Percentiles rank a stretch among this genome's conserved stretches.
phyloP scores from a whole-genome alignment of 2,888 invertebrate genomes.

The Desoria tigrina region DNA sequence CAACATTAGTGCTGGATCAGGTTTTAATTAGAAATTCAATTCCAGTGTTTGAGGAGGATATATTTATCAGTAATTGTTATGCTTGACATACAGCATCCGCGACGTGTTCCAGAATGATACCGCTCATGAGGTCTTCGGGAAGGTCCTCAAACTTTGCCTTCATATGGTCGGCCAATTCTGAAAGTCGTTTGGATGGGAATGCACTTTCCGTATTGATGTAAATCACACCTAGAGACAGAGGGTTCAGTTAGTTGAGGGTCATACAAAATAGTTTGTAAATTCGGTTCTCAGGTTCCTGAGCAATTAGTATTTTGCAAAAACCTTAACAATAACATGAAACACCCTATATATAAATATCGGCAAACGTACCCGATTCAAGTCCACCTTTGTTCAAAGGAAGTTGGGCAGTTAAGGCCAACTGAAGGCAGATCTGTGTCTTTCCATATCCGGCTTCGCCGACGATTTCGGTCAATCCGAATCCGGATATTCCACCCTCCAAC shows the following conservation, averaged over 20 bases:
- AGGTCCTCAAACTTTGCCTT: constrained; percentile 25
- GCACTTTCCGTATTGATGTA: constrained; percentile 77
- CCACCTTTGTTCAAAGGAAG: constrained; percentile 62
- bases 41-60: background rate
- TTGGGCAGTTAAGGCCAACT: constrained; percentile 69
- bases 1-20: background rate
- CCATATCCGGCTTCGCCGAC: constrained; percentile 79
- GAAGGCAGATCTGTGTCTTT: constrained; percentile 78
- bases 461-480: constrained; percentile 72
- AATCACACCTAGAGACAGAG: constrained; percentile 60
- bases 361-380: constrained; percentile 60
- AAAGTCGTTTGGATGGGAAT: constrained; percentile 71
- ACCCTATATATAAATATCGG: no score
- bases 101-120: constrained; percentile 69
- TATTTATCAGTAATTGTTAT: background rate
- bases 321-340: background rate
- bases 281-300: background rate
- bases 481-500: constrained; percentile 69
- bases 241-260: no score
- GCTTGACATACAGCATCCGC: constrained; percentile 61
- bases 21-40: constrained; percentile 1
- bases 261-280: constrained; percentile 23
- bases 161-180: constrained; percentile 38
- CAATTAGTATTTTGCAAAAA: background rate
- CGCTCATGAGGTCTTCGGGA: constrained; percentile 57